A percentile compares a stretch with the other conserved stretches of the same genome.
Conservation (phyloP, 2,797 vertebrate species). For the Sebastes kiyomatsui region DNA sequence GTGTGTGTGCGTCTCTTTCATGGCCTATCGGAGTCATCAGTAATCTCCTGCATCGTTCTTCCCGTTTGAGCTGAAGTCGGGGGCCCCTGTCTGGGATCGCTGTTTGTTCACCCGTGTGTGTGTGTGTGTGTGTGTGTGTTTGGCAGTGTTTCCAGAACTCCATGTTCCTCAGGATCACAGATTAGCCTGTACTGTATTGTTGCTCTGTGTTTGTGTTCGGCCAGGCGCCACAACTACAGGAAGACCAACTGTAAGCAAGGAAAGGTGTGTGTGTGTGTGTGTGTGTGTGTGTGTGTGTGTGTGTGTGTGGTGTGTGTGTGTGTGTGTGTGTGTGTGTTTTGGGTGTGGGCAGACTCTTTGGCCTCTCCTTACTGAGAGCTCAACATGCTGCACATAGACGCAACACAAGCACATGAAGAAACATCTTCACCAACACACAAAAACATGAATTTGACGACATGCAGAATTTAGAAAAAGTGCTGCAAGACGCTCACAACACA, state of each 20-base stretch:
- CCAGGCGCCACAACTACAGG: constrained; percentile 78
- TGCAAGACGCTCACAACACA: neutral
- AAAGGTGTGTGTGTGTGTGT: constrained; percentile 62
- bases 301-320: rapidly evolving
- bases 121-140: constrained; percentile 50
- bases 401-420: no score
- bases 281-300: constrained; percentile 46
- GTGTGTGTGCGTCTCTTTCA: constrained; percentile 53
- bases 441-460: neutral
- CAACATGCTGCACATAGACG: no score
- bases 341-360: constrained; percentile 18
- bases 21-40: constrained; percentile 70
- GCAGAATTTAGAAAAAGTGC: neutral
- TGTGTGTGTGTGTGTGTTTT: neutral
- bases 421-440: no score
- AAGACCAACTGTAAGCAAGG: constrained; percentile 80
- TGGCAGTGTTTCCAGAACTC: constrained; percentile 77
- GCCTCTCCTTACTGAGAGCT: neutral
- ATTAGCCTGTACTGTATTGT: constrained; percentile 83
- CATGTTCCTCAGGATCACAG: constrained; percentile 82
- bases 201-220: constrained; percentile 81
- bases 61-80: constrained; percentile 68
- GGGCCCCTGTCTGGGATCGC: constrained; percentile 71
- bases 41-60: constrained; percentile 78
- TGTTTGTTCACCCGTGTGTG: constrained; percentile 72